These are phyloP conservation scores for Scartelaos histophorus DNA, from an alignment of 2,113 vertebrate genomes.

Conservation along the genomic window DNA sequence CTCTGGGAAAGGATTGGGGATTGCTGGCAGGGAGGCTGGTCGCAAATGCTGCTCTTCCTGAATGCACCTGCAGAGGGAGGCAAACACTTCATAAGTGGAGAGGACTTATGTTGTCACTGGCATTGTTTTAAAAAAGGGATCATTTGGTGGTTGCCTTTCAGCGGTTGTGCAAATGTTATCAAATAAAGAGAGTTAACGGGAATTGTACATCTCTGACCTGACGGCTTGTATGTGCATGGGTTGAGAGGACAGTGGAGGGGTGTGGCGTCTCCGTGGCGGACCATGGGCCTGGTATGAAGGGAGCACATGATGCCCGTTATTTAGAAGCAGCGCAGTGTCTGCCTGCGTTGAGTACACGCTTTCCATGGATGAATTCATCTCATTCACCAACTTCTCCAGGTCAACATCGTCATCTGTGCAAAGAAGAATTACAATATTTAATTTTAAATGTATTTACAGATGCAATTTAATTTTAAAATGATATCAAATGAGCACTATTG, in stretches of 20 bases:
- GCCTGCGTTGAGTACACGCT: constrained; percentile 84
- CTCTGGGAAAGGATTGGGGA: constrained; percentile 97
- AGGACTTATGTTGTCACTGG: not conserved
- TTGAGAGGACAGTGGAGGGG: constrained; percentile 74
- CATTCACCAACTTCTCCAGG: constrained; percentile 90
- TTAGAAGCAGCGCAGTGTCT: constrained; percentile 85
- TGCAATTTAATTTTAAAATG: not conserved
- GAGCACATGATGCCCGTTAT: constrained; percentile 77
- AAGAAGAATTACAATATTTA: not conserved
- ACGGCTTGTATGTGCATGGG: constrained; percentile 90
- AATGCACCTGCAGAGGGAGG: constrained; percentile 82
- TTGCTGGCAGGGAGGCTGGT: constrained; percentile 92
- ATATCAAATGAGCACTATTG: not conserved
- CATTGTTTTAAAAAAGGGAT: not conserved
- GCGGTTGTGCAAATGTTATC: not conserved
- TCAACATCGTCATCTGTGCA: constrained; percentile 91
- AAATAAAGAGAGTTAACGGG: not conserved
- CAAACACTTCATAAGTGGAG: constrained; percentile 24
- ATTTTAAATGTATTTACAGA: too few species aligned
- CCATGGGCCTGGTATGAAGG: constrained; percentile 47
- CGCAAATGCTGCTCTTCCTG: constrained; percentile 89
- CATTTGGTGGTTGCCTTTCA: not conserved
- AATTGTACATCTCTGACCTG: constrained; percentile 73
- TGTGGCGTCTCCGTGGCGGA: constrained; percentile 49
- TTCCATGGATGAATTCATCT: constrained; percentile 92